Conservation (phyloP, 2,113 vertebrate genomes). For the Aphelocoma coerulescens region DNA sequence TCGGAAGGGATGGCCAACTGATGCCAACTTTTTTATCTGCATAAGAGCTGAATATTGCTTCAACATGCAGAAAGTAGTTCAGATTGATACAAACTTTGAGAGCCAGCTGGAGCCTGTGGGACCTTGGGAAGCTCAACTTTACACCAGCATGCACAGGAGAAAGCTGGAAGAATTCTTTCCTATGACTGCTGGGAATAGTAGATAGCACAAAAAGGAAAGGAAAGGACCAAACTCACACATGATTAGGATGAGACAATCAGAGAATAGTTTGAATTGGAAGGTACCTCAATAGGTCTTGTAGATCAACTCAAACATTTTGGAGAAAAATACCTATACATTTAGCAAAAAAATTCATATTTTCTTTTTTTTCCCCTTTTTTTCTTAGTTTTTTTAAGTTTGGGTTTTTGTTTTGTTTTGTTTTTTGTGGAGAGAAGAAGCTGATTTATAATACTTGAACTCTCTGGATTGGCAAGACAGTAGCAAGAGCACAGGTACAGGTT, state of each 20-base stretch:
- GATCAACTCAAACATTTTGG: neutral
- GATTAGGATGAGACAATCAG: neutral
- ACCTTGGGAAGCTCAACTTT: neutral
- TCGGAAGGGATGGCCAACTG: neutral
- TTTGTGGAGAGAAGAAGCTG: neutral
- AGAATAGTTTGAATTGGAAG: neutral
- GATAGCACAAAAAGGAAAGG: neutral
- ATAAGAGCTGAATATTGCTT: neutral
- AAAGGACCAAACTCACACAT: neutral
- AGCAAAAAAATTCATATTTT: too few relatives aligned
- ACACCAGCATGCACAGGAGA: fast-evolving
- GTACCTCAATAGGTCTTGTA: neutral
- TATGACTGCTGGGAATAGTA: neutral
- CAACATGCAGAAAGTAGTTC: neutral
- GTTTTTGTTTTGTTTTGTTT: too few relatives aligned
- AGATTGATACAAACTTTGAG: neutral
- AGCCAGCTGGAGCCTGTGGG: neutral
- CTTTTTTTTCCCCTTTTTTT: neutral
- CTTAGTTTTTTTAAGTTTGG: neutral
- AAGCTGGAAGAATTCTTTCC: neutral
- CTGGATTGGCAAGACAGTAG: neutral
- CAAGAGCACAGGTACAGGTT: neutral
- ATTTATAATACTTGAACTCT: neutral
- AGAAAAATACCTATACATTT: neutral
- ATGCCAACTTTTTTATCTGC: neutral